These are phyloP conservation scores for Corythaixoides concolor DNA, from an alignment of 2,113 vertebrate genomes.

Conservation along the genomic window DNA sequence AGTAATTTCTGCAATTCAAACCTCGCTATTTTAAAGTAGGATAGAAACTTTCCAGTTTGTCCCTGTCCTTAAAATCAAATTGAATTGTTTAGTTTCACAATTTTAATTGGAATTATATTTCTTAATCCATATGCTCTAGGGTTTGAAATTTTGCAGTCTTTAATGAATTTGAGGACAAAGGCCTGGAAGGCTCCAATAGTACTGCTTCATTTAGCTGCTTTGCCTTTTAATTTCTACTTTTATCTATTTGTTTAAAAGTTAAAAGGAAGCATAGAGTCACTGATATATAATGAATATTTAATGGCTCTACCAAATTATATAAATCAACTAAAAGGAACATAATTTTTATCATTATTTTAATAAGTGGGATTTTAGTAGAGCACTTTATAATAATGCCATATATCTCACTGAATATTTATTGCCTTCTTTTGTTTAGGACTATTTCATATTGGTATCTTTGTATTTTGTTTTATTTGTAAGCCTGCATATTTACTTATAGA, in stretches of 20 bases:
- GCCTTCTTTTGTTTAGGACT: constrained; percentile 42
- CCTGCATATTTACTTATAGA: constrained; percentile 44
- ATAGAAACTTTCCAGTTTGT: neutral
- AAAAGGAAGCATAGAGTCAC: constrained; percentile 35
- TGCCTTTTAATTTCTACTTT: constrained; percentile 55
- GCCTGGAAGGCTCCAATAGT: neutral
- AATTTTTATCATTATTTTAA: constrained; percentile 46
- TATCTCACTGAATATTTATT: constrained; percentile 76
- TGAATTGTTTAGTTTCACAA: neutral
- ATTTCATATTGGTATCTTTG: constrained; percentile 32
- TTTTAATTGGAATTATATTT: neutral
- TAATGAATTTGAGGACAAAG: constrained; percentile 28
- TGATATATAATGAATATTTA: constrained; percentile 50
- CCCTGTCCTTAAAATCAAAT: neutral
- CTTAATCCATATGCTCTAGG: neutral
- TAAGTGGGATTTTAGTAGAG: constrained; percentile 59
- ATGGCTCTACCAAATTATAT: constrained; percentile 57
- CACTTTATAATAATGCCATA: constrained; percentile 72
- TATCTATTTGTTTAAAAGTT: constrained; percentile 39
- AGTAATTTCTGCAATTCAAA: neutral
- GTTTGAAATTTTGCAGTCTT: neutral
- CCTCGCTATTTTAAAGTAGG: neutral
- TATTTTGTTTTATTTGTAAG: constrained; percentile 34
- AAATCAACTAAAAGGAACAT: constrained; percentile 57
- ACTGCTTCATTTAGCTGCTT: constrained; percentile 36